Evolutionary conservation across 1,140 invertebrate genomes (phyloP).

Genomic region (Eurosta solidaginis): DNA sequence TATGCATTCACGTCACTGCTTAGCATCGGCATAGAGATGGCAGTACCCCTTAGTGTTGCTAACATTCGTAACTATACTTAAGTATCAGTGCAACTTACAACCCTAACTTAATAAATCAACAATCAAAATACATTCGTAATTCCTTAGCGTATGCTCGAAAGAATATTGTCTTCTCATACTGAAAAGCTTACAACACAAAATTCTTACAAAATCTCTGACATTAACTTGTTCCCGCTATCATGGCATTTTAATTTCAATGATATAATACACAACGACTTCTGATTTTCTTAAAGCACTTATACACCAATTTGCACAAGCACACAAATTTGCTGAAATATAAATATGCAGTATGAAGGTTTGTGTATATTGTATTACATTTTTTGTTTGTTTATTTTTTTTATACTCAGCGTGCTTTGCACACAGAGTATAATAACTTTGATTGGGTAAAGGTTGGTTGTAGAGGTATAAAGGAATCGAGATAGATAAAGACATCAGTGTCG

Average conservation of each 20-base stretch:
- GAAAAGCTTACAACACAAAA: not conserved
- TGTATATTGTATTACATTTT: not conserved
- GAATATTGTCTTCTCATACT: conserved; percentile 1
- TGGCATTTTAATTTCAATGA: conserved; percentile 14
- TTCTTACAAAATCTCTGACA: conserved; percentile 21
- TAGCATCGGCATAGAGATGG: no score
- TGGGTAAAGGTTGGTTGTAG: no score
- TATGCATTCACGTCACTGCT: no score
- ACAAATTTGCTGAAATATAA: not conserved
- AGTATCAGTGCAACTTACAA: not conserved
- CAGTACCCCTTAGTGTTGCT: no score
- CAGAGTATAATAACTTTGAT: no score
- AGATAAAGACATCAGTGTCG: no score
- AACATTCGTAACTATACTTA: no score
- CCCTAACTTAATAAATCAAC: not conserved
- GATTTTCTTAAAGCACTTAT: not conserved
- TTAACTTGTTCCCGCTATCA: conserved; percentile 17
- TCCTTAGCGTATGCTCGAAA: not conserved
- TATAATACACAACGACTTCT: not conserved
- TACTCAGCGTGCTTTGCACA: no score
- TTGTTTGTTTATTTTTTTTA: not conserved
- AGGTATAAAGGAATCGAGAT: no score
- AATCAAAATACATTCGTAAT: conserved; percentile 7
- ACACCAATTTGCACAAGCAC: not conserved
- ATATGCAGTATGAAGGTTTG: not conserved